phyloP scores from a whole-genome alignment of 2,113 vertebrate species.

The Stegostoma tigrinum region DNA sequence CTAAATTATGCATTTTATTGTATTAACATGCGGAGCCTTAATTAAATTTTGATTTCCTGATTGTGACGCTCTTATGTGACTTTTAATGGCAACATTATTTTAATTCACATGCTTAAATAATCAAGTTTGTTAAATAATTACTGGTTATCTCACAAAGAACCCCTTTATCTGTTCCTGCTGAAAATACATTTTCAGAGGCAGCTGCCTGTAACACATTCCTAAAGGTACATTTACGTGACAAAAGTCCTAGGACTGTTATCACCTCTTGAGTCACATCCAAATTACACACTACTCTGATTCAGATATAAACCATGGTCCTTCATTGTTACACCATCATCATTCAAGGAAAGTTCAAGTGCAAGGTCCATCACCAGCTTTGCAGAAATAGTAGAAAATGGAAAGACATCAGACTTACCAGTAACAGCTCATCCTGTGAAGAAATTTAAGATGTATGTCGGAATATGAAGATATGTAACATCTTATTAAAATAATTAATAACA shows the following conservation, averaged over 20 bases:
- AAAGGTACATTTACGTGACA: background rate
- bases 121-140: slow-evolving; percentile 11
- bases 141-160: too few relatives aligned
- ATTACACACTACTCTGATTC: background rate
- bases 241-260: background rate
- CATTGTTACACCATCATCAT: background rate
- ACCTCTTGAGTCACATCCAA: background rate
- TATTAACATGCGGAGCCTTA: background rate
- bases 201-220: background rate
- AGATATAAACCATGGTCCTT: background rate
- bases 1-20: slow-evolving; percentile 14
- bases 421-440: background rate
- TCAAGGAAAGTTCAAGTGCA: background rate
- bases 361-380: background rate
- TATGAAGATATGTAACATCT: background rate
- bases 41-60: slow-evolving; percentile 24
- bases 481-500: background rate
- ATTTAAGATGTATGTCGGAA: background rate
- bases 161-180: background rate
- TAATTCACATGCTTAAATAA: background rate
- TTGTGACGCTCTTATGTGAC: background rate
- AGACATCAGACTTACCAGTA: background rate
- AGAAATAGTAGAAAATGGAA: background rate
- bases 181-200: background rate
- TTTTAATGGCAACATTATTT: slow-evolving; percentile 12